These are phyloP conservation scores for Melinaea marsaeus DNA, from an alignment of 2,888 invertebrate species.

Conservation along the genomic window DNA sequence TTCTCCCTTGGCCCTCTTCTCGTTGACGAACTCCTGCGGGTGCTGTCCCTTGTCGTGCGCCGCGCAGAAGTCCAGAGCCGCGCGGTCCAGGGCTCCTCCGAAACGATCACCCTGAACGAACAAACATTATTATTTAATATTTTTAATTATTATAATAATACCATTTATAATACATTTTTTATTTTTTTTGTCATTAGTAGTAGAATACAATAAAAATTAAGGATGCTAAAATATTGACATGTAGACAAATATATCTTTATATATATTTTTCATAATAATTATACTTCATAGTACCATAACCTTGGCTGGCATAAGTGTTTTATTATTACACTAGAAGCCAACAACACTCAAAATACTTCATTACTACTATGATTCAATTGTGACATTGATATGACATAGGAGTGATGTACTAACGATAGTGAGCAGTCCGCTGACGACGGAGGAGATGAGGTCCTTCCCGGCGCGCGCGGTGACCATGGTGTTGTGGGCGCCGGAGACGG, in stretches of 20 bases:
- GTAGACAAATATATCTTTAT: too few species aligned
- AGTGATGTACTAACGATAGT: constrained; percentile 88
- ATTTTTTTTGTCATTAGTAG: too few species aligned
- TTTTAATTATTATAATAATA: not conserved
- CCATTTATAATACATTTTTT: not conserved
- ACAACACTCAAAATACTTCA: too few species aligned
- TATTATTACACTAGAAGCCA: too few species aligned
- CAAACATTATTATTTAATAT: not conserved
- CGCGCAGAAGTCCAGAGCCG: constrained; percentile 97
- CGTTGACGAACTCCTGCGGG: constrained; percentile 99
- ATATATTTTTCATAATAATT: too few species aligned
- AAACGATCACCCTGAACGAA: constrained; percentile 93
- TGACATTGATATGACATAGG: too few species aligned
- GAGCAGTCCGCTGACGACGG: constrained; percentile 95
- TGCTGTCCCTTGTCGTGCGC: constrained; percentile 96
- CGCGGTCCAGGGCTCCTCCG: constrained; percentile 98
- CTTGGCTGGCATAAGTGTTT: too few species aligned
- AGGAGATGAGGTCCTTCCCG: constrained; percentile 97
- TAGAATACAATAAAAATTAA: too few species aligned
- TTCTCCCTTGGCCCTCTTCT: constrained; percentile 97
- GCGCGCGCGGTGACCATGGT: constrained; percentile 98
- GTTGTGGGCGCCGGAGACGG: constrained; percentile 98
- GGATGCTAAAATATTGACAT: too few species aligned
- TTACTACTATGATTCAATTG: too few species aligned
- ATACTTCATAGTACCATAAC: too few species aligned